Conservation (phyloP, 2,113 vertebrate genomes). For the Alces alces region DNA sequence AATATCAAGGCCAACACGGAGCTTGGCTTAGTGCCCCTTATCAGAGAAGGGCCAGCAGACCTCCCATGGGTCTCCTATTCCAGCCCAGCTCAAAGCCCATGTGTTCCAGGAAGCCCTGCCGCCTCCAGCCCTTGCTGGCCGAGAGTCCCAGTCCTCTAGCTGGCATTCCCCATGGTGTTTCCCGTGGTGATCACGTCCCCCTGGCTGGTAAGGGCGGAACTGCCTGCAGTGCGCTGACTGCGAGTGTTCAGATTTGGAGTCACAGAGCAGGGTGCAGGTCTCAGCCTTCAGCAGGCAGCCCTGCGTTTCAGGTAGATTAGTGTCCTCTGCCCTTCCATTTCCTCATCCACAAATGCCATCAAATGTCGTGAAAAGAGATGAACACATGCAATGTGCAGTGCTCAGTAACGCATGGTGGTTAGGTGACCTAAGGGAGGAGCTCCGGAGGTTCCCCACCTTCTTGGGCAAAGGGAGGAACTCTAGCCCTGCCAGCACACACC, state of each 20-base stretch:
- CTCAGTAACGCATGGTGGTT: background rate
- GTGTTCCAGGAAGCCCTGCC: background rate
- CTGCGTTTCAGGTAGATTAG: background rate
- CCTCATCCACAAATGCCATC: background rate
- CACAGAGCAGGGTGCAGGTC: background rate
- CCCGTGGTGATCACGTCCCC: background rate
- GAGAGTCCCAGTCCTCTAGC: background rate
- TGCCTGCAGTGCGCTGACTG: too few species aligned
- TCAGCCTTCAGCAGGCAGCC: background rate
- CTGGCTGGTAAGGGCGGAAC: background rate
- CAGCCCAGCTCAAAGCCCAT: background rate
- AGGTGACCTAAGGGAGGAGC: background rate
- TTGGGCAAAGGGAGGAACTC: background rate
- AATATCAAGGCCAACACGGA: background rate
- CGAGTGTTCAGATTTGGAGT: background rate
- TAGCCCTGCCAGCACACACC: background rate
- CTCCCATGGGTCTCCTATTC: background rate
- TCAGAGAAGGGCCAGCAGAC: background rate
- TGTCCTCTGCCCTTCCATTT: background rate
- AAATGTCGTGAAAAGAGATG: background rate
- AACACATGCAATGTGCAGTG: background rate
- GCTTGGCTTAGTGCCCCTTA: background rate
- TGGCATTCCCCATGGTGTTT: rapidly evolving
- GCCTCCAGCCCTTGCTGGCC: background rate
- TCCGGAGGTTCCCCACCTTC: background rate